Base-by-base conservation (phyloP, 2,113 vertebrate genomes). In the Archilochus colubris region DNA sequence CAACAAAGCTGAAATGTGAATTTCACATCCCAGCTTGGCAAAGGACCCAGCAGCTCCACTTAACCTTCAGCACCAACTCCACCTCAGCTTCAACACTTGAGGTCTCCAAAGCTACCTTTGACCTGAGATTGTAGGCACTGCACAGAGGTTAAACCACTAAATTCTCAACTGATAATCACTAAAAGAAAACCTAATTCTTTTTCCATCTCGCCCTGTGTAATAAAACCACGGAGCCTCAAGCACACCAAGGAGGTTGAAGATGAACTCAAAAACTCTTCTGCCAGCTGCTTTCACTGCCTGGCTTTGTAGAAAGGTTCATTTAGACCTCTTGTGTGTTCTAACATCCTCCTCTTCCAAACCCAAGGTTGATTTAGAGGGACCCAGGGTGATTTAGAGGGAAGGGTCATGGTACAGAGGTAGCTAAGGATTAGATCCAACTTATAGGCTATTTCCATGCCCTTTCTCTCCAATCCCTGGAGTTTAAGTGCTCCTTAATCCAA, bases 111-210 rank as follows among this genome's bases (percentile, higher is more conserved):
- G 48, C 69, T 18, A 70, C 22, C 0, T 86, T 80, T 6, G 9
- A 74, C 48, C 1, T 2, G 61, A 91, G 82, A 77, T 67, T 31
- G 33, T 14, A 31, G 43, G 40, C 57, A n/a, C 63, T 3, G 12
- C 55, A n/a, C n/a, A n/a, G n/a, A n/a, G n/a, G 38, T 75, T 55
- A 63, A 88, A 23, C 57, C 54, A 61, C 38, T 92, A 66, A 88
- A 88, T 63, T 1, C 7, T 38, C 86, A 54, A 36, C 30, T 12
- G 38, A 81, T 80, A 77, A 86, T 66, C 36, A 27, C 55, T 33
- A 73, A 33, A 74, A 92, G 75, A 80, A 70, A n/a, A 55, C 4
- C 38, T 33, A 40, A 93, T 89, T 89, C 59, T 75, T 88, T 86
- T 86, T 55, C 57, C 62, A 48, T 64, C 61, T 72, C 7, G 1